Conservation (phyloP, 2,888 invertebrate species). For the Ornithoptera alexandrae region DNA sequence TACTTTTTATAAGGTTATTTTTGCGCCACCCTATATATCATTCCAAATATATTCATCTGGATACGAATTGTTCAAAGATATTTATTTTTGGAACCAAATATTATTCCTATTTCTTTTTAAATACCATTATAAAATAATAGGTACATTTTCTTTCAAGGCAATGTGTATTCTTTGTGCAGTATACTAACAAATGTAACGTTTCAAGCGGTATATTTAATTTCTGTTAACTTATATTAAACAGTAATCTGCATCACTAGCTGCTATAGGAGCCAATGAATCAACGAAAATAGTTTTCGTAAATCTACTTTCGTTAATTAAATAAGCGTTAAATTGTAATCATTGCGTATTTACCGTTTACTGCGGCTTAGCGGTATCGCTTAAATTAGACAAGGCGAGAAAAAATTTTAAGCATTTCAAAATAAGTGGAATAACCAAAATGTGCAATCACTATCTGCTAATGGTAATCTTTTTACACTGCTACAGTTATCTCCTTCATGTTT, state of each 20-base stretch:
- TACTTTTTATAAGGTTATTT: too few relatives aligned
- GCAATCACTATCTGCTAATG: slow-evolving; percentile 7
- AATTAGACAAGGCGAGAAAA: slow-evolving; percentile 8
- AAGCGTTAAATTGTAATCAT: slow-evolving; percentile 7
- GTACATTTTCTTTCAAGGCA: too few relatives aligned
- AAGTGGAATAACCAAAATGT: slow-evolving; percentile 19
- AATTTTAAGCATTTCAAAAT: background rate
- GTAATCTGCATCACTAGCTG: background rate
- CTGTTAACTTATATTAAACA: background rate
- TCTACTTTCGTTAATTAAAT: slow-evolving; percentile 5
- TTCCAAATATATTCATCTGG: background rate
- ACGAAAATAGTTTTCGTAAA: background rate
- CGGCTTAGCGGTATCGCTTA: slow-evolving; percentile 9
- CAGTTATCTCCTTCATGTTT: slow-evolving; percentile 12
- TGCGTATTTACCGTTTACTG: background rate
- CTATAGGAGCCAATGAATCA: background rate
- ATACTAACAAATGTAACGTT: background rate
- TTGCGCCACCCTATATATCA: too few relatives aligned
- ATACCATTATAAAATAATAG: too few relatives aligned
- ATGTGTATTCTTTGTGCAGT: background rate
- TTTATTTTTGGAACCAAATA: too few relatives aligned
- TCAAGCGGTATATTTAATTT: background rate
- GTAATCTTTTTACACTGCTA: slow-evolving; percentile 5
- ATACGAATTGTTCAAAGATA: background rate
- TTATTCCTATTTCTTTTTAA: too few relatives aligned